phyloP scores from a whole-genome alignment of 2,797 vertebrate genomes.

The Setipinna tenuifilis region DNA sequence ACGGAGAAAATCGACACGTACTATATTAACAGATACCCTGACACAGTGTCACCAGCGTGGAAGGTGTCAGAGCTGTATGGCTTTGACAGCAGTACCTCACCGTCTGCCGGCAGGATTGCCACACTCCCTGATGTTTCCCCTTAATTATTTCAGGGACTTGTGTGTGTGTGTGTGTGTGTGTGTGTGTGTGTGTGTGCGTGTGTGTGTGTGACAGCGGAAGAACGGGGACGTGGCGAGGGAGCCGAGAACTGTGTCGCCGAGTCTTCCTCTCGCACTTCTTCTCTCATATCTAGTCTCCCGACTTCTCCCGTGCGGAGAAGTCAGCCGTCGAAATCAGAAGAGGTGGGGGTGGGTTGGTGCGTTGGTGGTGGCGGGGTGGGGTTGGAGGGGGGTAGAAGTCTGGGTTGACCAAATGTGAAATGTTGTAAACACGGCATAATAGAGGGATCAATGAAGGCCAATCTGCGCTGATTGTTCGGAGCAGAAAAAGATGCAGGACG shows the following conservation, averaged over 20 bases:
- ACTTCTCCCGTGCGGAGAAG: slow-evolving; percentile 59
- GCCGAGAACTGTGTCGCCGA: slow-evolving; percentile 22
- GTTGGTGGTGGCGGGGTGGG: too few species aligned
- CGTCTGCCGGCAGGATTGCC: slow-evolving; percentile 35
- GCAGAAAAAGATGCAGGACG: slow-evolving; percentile 52
- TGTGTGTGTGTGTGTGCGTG: too few species aligned
- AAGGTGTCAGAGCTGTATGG: slow-evolving; percentile 33
- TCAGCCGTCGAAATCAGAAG: slow-evolving; percentile 74
- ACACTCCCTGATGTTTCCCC: slow-evolving; percentile 32
- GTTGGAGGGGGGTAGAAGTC: slow-evolving; percentile 51
- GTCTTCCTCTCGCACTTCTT: slow-evolving; percentile 19
- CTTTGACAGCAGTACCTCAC: slow-evolving; percentile 47
- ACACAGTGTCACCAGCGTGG: slow-evolving; percentile 48
- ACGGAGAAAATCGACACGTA: slow-evolving; percentile 2
- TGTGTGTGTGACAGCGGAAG: neutral
- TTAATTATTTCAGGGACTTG: slow-evolving; percentile 48
- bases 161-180: too few species aligned
- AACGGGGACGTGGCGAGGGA: neutral
- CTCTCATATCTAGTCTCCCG: neutral
- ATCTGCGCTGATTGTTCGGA: slow-evolving; percentile 48
- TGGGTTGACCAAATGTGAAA: slow-evolving; percentile 76
- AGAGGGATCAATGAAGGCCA: slow-evolving; percentile 71
- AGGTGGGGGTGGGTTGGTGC: too few species aligned
- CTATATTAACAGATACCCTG: neutral
- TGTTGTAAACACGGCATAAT: slow-evolving; percentile 72